Base-by-base conservation (phyloP, 2,888 invertebrate species). In the Fabriciana adippe region DNA sequence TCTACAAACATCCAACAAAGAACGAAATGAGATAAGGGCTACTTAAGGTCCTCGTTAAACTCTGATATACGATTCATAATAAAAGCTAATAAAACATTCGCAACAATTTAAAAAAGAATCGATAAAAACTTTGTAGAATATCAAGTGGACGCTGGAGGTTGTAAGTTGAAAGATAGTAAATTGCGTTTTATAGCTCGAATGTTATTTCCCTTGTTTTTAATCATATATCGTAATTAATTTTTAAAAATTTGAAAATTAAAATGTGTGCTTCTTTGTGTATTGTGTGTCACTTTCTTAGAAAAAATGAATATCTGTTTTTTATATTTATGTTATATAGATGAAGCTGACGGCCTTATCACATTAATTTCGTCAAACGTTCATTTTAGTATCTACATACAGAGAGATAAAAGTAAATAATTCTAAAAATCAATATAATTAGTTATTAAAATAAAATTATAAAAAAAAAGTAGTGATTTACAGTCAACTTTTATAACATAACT, bases 41-140 rank as follows among this genome's bases (percentile, higher is more conserved):
- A 88, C 91, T 90, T 88, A 89, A 85, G 77, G 75, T 73, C 83
- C 89, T 90, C 91, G 92, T 92, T 92, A 92, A 90, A 84, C 73
- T 71, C 84, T 90, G 90, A 92, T 91, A 92, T 91, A 92, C 87
- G 88, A 79, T 88, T 85, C 81, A 85, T 89, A 90, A 89, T 90
- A 91, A 90, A 90, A 88, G 75, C 76, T 82, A 90, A 90, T 89
- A 90, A 92, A 91, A 90, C 84, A 90, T 89, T 90, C 76, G 92
- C 91, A 90, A 90, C 90, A 90, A 86, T 89, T 89, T 91, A 90
- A 90, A 89, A 86, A 83, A 78, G 85, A 85, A 87, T 86, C 90
- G 86, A 89, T 89, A 90, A 89, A 86, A 87, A 83, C 82, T 79
- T 83, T 84, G 86, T 86, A 86, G 81, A 86, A 82, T 87, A 88